Base-by-base conservation (phyloP, 2,888 invertebrate species). In the Caenorhabditis sinica region DNA sequence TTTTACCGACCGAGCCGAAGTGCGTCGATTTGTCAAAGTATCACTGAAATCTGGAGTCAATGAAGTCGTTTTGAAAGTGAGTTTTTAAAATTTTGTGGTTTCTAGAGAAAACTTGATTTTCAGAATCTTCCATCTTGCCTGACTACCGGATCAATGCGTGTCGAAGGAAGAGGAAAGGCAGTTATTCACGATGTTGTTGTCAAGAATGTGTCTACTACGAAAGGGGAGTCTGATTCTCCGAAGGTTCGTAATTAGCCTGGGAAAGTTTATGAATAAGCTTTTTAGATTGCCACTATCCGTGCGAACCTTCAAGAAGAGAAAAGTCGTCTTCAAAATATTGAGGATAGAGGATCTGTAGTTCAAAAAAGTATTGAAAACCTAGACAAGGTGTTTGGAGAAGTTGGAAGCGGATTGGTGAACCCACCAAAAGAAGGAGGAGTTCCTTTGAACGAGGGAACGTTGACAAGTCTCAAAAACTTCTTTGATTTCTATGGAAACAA, bases 1-100 rank as follows among this genome's bases (percentile, higher is more conserved):
- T 11, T 91, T 87, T 87, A 86, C 81, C n/a, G 91, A 91, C 80
- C 76, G 91, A 11, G 91, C 91, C 3, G 91, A 91, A 65, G 61
- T 91, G 4, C 83, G 86, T 65, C 85, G 91, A 9, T 36, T 68
- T 11, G 73, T 90, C 58, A 71, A 71, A 17, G 74, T 86, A 1
- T 25, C 77, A 0, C 61, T 91, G 61, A 80, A 86, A 58, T 36
- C 81, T 1, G 90, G 90, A 63, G 49, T 86, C 33, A 90, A 89
- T 60, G 88, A 90, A 65, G 81, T 91, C 30, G 74, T 85, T 49
- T 63, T 90, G 58, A 86, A 85, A 66, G 88, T 88, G 49, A 45
- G 69, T 15, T 40, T 23, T 28, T 15, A 11, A 2, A 56, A 56
- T 49, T 4, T 13, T 33, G 43, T 11, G 20, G 43, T 15, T 28